Evolutionary conservation across 2,113 vertebrate species (phyloP), one percentile per base, ranked within the genome.

Genomic region (Spea multiplicata): DNA sequence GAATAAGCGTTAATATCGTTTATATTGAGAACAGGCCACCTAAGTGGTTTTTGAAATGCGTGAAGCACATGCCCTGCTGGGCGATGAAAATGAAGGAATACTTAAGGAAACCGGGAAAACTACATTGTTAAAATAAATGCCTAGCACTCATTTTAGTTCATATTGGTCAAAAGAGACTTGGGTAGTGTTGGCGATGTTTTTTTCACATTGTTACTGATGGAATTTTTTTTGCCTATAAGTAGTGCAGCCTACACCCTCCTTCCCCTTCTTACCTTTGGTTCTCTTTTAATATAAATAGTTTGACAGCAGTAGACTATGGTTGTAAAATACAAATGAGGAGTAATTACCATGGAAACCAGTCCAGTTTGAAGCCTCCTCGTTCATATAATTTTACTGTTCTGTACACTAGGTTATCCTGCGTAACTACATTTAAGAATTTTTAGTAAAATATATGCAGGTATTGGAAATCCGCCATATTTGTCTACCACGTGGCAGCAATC

Each of bases 1-100:
- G 78, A 74, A 80, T 80, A 80, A 80, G 78, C 53, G 66, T 72
- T 80, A 80, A 80, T 80, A 80, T 73, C 52, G 67, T 52, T 80
- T 57, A 74, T 73, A 68, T 74, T 68, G 52, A 59, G 71, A 80
- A 74, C 47, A 47, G 77, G 64, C 50, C 52, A 59, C 55, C 64
- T 53, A 73, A 80, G 78, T 80, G 78, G 45, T 74, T 80, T 65
- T 80, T 50, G 67, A 80, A 80, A 80, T 68, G 74, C 66, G 50
- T 80, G 73, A 73, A 73, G 77, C 49, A 57, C 16, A 53, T 68
- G 57, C 17, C 78, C 71, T 59, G 78, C 71, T 80, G 71, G 68
- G 78, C 16, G 9, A 59, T 44, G 50, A 64, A 80, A 68, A 74
- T 66, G 53, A 80, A 73, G 74, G 71, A 12, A 53, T 80, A 47